phyloP scores from a whole-genome alignment of 1,140 invertebrate species.

The Aphis gossypii region DNA sequence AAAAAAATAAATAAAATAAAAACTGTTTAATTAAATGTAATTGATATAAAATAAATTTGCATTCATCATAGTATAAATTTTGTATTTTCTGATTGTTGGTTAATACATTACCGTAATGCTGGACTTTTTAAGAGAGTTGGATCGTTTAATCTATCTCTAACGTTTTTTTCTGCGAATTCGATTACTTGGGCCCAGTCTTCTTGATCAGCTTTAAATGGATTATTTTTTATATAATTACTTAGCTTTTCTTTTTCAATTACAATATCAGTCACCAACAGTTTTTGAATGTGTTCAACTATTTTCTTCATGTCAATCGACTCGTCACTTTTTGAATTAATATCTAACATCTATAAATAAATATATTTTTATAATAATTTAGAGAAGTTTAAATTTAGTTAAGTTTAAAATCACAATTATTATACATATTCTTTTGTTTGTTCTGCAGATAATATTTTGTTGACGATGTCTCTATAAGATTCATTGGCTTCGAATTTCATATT shows the following conservation, averaged over 20 bases:
- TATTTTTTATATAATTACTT: background rate
- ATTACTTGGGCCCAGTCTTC: constrained; percentile 40
- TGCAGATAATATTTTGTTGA: background rate
- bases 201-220: background rate
- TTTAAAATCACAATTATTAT: background rate
- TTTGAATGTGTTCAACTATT: constrained; percentile 3
- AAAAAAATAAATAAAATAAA: background rate
- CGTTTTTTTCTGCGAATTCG: background rate
- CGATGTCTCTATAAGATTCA: constrained; percentile 19
- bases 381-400: background rate
- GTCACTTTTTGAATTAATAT: background rate
- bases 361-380: background rate
- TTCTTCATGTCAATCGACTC: background rate
- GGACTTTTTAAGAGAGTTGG: constrained; percentile 6
- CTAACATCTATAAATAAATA: background rate
- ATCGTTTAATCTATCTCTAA: background rate
- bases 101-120: constrained; percentile 30
- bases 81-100: background rate
- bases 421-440: constrained; percentile 6
- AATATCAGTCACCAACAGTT: background rate
- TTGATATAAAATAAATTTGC: background rate
- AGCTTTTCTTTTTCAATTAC: background rate
- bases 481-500: constrained; percentile 9
- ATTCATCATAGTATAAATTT: background rate
- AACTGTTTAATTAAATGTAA: background rate